Evolutionary conservation across 2,888 invertebrate species (phyloP).

Genomic region (Megamerina dolium): DNA sequence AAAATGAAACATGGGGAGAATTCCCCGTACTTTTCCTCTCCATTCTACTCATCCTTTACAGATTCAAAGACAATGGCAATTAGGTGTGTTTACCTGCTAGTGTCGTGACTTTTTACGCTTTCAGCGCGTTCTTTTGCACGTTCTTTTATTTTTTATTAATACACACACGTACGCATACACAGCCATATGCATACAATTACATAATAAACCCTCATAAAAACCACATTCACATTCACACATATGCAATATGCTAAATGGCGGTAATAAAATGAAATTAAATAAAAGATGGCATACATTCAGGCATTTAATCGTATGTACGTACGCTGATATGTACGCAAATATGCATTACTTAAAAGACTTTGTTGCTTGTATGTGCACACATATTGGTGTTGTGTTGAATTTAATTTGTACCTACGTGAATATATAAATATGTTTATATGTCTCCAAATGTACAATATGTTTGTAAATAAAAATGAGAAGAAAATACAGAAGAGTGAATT

Average conservation of each 20-base stretch:
- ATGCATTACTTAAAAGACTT: not conserved
- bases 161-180: conserved; percentile 5
- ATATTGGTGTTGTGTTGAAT: too few relatives aligned
- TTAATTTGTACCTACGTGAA: too few relatives aligned
- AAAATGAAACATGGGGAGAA: too few relatives aligned
- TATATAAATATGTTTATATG: too few relatives aligned
- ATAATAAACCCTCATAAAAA: too few relatives aligned
- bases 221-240: not conserved
- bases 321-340: too few relatives aligned
- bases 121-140: conserved; percentile 2
- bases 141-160: conserved; percentile 9
- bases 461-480: conserved; percentile 4
- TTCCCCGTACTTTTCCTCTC: too few relatives aligned
- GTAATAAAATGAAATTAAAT: conserved; percentile 15
- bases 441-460: too few relatives aligned
- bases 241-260: not conserved
- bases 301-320: conserved; percentile 3
- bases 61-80: too few relatives aligned
- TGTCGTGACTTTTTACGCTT: conserved; percentile 11
- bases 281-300: conserved; percentile 11
- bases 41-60: too few relatives aligned
- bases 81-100: conserved; percentile 4
- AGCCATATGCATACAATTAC: not conserved
- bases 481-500: conserved; percentile 8
- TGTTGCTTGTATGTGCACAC: not conserved